Base-by-base conservation (phyloP, 2,888 invertebrate species). In the Oscheius sp. region DNA sequence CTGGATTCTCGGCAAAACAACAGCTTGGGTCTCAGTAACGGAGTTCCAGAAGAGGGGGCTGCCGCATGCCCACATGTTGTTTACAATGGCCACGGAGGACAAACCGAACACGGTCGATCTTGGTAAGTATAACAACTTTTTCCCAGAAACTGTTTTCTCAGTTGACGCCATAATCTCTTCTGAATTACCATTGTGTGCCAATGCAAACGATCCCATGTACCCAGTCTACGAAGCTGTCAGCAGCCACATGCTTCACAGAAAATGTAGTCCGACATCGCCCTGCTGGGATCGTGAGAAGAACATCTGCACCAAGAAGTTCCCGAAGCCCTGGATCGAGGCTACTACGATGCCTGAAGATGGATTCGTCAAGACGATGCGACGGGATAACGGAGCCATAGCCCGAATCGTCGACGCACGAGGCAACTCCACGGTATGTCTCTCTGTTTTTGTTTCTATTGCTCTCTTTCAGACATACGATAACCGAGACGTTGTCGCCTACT, bases 291-390 rank as follows among this genome's bases (percentile, higher is more conserved):
- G 89, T 60, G 88, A 48, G 9, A 65, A 33, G 1, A 42, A 42
- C 42, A 32, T 4, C 2, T 91, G 90, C 82, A 79, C 85, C 0
- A 91, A 91, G 80, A 79, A 80, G 9, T 90, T 85, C 77, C 90
- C 90, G n/a, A 87, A 88, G 73, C 75, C 79, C 1, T 85, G 86
- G 73, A 21, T 47, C 4, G 73, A 79, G 10, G 78, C 76, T 47
- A 90, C 90, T 13, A 48, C 73, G 7, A 79, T 86, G 7, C 83
- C 84, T 1, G 76, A 75, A 4, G 87, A 90, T 76, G 88, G 89
- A 29, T 90, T 89, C 80, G 89, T 89, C 1, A 4, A 70, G 21
- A 90, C 90, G 76, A 62, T 86, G 13, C 75, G 90, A 63, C 78
- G 76, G 79, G 83, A 73, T 59, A 81, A 71, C 81, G 84, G 83